Evolutionary conservation across 37 sponge, comb jelly and placozoan genomes (phyloP).

Genomic region (Halichondria panicea): DNA sequence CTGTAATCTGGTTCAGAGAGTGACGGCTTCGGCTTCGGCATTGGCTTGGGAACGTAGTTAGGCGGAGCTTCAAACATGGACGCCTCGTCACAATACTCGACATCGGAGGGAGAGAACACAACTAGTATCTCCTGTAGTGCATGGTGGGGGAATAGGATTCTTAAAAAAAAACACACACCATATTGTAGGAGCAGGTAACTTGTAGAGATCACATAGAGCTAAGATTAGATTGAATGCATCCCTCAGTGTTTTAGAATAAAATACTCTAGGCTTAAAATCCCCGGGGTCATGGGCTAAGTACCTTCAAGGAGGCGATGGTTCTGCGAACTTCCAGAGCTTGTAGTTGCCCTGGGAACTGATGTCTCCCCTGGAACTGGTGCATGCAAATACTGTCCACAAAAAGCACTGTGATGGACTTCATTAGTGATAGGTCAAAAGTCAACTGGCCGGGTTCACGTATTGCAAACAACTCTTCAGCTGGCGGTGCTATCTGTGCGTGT

Average conservation of each 20-base stretch:
- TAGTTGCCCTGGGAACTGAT: slow-evolving; percentile 21
- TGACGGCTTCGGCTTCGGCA: background rate
- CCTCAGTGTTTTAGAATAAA: background rate
- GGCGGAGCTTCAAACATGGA: too few relatives aligned
- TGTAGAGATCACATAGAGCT: too few relatives aligned
- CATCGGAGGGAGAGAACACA: slow-evolving; percentile 9
- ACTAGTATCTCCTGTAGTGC: slow-evolving; percentile 22
- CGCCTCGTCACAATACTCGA: background rate
- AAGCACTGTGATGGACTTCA: slow-evolving; percentile 42
- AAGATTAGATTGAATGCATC: too few relatives aligned
- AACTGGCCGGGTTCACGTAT: slow-evolving; percentile 9
- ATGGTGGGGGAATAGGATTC: background rate
- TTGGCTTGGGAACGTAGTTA: too few relatives aligned
- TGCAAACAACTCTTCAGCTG: slow-evolving; percentile 23
- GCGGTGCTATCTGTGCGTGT: slow-evolving; percentile 43
- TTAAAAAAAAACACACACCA: background rate
- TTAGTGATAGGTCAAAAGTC: slow-evolving; percentile 55
- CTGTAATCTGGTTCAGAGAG: background rate
- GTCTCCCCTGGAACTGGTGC: slow-evolving; percentile 21
- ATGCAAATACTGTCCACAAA: slow-evolving; percentile 44
- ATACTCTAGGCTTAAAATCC: too few relatives aligned
- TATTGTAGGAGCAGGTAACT: background rate
- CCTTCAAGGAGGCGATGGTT: slow-evolving; percentile 30
- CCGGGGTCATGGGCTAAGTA: slow-evolving; percentile 6
- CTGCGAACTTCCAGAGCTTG: slow-evolving; percentile 38